Base-by-base conservation (phyloP, 2,888 invertebrate genomes). In the Plebejus melissa region DNA sequence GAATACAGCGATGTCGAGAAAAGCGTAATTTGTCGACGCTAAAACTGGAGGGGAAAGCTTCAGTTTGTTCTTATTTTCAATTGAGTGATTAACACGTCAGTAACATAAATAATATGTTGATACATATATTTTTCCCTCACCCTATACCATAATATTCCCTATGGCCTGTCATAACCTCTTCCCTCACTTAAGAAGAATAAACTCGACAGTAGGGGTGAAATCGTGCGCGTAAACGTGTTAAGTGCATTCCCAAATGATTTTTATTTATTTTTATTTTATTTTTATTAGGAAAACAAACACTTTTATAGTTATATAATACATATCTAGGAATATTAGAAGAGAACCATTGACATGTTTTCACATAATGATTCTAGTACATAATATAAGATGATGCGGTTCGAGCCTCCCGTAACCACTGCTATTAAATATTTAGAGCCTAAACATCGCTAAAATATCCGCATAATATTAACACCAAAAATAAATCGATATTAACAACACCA, bases 1-100 rank as follows among this genome's bases (percentile, higher is more conserved):
- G 80, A 78, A 76, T 36, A 28, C 9, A 74, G 77, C 76, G 74
- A 28, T 76, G 74, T 69, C 65, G 32, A 65, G 65, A 65, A 32
- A 60, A 11, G 28, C 11, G 9, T 65, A 16, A 9, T 54, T 1
- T 54, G 4, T 16, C 54, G 54, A 54, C 54, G 50, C 13, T 50
- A 13, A 54, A 16, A 54, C 4, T 54, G 1, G 4, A 46, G 50
- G 13, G 13, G 13, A 50, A 50, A 50, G 54, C 54, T 54, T 16
- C 1, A 54, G 13, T 54, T 54, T 54, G 54, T 54, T 54, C 54
- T 16, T 54, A 16, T 54, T 16, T 54, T 16, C 54, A 16, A 16
- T 16, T 16, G 16, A 54, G 54, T 13, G 16, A 54, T 54, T 54
- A 54, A 16, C 54, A 54, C 54, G 16, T 54, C 54, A 16, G 54